Evolutionary conservation across 2,113 vertebrate species (phyloP).

Genomic region (Riparia riparia): DNA sequence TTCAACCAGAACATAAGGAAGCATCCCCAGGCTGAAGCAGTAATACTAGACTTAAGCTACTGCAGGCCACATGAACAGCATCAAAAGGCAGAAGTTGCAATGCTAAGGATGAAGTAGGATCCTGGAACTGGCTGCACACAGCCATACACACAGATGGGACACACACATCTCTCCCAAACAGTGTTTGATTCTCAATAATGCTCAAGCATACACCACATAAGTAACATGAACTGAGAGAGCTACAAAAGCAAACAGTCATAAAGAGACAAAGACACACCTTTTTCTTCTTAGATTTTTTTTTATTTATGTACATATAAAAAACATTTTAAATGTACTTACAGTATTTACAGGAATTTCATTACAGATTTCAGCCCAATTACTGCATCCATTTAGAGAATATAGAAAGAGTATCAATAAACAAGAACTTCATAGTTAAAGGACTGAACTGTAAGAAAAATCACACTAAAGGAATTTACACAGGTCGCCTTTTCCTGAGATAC

Average conservation of each 20-base stretch:
- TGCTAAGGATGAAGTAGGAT: rapidly evolving
- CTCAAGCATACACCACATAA: neutral
- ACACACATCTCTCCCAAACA: neutral
- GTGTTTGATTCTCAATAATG: neutral
- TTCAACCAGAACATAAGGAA: neutral
- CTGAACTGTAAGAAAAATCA: neutral
- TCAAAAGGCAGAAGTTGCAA: neutral
- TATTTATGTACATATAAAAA: neutral
- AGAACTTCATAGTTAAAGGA: neutral
- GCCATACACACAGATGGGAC: neutral
- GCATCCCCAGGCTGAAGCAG: neutral
- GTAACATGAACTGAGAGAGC: neutral
- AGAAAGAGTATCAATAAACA: neutral
- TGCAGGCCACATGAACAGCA: neutral
- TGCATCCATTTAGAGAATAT: neutral
- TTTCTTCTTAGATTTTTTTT: neutral
- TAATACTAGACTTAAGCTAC: neutral
- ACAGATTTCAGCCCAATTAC: neutral
- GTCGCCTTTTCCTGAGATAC: neutral
- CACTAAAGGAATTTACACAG: neutral
- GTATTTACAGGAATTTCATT: neutral
- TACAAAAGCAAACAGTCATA: neutral
- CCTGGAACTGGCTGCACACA: neutral
- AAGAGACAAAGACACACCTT: neutral
- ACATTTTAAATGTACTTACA: neutral